Percentiles rank a stretch among this genome's conserved stretches.
These are phyloP conservation scores for Yponomeuta plumbellus DNA, from an alignment of 2,888 invertebrate genomes.

Conservation along the genomic window DNA sequence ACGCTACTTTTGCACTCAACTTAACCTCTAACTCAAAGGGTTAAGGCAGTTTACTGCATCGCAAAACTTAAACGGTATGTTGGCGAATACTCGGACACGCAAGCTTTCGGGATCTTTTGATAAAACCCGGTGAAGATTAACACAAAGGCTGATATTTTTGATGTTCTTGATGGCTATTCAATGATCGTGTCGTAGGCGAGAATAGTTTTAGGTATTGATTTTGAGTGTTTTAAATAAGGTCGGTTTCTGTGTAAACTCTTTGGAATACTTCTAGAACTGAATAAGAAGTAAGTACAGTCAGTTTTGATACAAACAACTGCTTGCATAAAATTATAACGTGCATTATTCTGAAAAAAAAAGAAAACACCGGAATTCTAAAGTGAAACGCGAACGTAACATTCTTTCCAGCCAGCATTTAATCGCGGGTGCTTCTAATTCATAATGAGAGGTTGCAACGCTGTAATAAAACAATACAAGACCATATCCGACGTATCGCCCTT, in stretches of 20 bases:
- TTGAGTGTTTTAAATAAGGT: neutral
- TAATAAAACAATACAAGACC: slow-evolving; percentile 36
- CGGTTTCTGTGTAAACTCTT: neutral
- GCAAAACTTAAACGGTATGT: neutral
- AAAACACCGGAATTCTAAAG: slow-evolving; percentile 7
- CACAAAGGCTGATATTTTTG: slow-evolving; percentile 15
- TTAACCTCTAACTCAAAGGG: slow-evolving; percentile 19
- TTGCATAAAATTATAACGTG: neutral
- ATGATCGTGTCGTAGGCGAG: neutral
- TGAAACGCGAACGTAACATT: slow-evolving; percentile 3
- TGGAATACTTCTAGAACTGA: no score
- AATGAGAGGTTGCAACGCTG: slow-evolving; percentile 49
- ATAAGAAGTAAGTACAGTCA: neutral
- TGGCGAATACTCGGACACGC: slow-evolving; percentile 13
- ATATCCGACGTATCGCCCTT: neutral
- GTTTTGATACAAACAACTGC: neutral
- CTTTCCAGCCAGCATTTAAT: slow-evolving; percentile 17
- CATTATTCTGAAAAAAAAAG: neutral
- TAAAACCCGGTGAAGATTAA: slow-evolving; percentile 25
- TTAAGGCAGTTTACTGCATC: slow-evolving; percentile 32
- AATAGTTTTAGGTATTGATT: neutral
- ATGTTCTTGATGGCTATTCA: neutral
- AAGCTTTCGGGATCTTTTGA: slow-evolving; percentile 44
- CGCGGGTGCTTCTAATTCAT: slow-evolving; percentile 56
- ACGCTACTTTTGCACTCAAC: slow-evolving; percentile 25